Conservation (phyloP, 1,140 invertebrate species). For the Schmidtea mediterranea region DNA sequence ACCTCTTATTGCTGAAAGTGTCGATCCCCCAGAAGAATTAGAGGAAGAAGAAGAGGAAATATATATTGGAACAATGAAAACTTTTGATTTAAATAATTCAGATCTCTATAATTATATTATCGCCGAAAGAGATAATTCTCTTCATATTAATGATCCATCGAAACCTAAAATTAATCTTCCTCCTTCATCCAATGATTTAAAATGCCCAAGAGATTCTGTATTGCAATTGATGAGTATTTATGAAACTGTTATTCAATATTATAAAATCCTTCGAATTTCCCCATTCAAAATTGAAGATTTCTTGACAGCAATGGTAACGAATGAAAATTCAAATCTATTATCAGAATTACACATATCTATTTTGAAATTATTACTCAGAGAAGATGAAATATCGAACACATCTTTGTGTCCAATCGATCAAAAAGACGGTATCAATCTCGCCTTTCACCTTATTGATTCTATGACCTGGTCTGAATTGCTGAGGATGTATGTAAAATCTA, state of each 20-base stretch:
- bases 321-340: conserved; percentile 62
- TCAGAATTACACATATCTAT: conserved; percentile 71
- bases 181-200: neutral
- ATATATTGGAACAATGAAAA: neutral
- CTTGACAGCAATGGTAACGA: conserved; percentile 58
- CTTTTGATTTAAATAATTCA: neutral
- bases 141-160: neutral
- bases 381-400: conserved; percentile 75
- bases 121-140: too few relatives aligned
- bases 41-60: neutral
- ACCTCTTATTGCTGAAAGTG: neutral
- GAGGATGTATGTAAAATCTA: conserved; percentile 17
- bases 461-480: conserved; percentile 79
- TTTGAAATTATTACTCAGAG: conserved; percentile 58
- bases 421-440: conserved; percentile 78
- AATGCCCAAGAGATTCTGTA: conserved; percentile 16
- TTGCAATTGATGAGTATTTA: conserved; percentile 41
- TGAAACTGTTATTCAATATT: conserved; percentile 68
- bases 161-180: neutral
- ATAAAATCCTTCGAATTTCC: conserved; percentile 56
- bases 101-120: neutral
- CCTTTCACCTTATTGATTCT: conserved; percentile 60
- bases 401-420: conserved; percentile 77
- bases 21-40: neutral
- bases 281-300: conserved; percentile 85